phyloP scores from a whole-genome alignment of 2,113 vertebrate species.

The Oxyura jamaicensis region DNA sequence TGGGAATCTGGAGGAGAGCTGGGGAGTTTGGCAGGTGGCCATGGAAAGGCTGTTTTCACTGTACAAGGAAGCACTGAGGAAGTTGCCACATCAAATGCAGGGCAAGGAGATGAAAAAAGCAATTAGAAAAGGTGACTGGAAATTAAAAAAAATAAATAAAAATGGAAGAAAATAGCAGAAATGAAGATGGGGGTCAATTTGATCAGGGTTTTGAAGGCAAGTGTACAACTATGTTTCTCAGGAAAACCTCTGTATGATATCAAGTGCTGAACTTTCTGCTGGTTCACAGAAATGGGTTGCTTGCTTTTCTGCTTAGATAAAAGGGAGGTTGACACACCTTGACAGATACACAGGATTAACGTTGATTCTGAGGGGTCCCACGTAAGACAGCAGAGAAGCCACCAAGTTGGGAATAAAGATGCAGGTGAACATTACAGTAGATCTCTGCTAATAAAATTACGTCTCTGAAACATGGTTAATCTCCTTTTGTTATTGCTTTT shows the following conservation, averaged over 20 bases:
- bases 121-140: not conserved
- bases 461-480: not conserved
- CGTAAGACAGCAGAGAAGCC: not conserved
- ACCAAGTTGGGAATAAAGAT: not conserved
- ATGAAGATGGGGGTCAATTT: not conserved
- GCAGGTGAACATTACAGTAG: rapidly evolving
- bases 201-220: not conserved
- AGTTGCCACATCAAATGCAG: not conserved
- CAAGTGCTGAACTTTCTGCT: not conserved
- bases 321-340: not conserved
- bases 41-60: not conserved
- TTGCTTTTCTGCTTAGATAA: not conserved
- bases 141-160: not conserved
- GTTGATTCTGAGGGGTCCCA: not conserved
- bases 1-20: not conserved
- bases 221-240: not conserved
- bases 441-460: not conserved
- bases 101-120: not conserved
- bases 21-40: not conserved
- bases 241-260: not conserved
- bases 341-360: not conserved
- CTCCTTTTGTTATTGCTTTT: not conserved
- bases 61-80: not conserved
- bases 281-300: not conserved
- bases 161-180: not conserved